Evolutionary conservation across 2,797 vertebrate species (phyloP).

Genomic region (Chelmon rostratus): DNA sequence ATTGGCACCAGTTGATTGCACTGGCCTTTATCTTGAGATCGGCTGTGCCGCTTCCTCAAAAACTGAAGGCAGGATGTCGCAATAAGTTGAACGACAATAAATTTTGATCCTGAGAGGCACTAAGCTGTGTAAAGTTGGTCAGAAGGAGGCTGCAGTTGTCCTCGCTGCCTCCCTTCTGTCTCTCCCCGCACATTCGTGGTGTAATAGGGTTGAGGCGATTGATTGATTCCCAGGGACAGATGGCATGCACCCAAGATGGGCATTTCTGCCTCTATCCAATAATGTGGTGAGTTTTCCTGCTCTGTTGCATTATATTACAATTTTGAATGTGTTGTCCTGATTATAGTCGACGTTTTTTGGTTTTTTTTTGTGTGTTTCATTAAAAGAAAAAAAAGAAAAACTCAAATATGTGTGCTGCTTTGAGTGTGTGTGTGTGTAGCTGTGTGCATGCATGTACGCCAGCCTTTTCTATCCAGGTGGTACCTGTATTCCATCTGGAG

Average conservation of each 20-base stretch:
- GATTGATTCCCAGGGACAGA: conserved; percentile 75
- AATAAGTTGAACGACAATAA: conserved; percentile 26
- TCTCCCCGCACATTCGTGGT: conserved; percentile 29
- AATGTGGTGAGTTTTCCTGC: conserved; percentile 47
- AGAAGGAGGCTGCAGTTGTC: conserved; percentile 50
- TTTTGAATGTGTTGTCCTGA: conserved; percentile 15
- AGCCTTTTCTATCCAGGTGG: conserved; percentile 62
- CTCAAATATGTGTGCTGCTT: conserved; percentile 17
- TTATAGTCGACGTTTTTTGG: not conserved
- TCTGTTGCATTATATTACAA: conserved; percentile 54
- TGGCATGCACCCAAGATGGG: conserved; percentile 65
- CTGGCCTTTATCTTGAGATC: conserved; percentile 24
- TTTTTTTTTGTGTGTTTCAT: not conserved
- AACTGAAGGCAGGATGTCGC: conserved; percentile 28
- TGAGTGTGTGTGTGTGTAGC: conserved; percentile 25
- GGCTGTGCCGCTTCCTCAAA: conserved; percentile 27
- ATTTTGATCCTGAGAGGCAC: conserved; percentile 22
- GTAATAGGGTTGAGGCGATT: conserved; percentile 59
- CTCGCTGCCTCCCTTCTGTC: conserved; percentile 45
- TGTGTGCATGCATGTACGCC: conserved; percentile 6
- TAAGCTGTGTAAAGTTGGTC: conserved; percentile 59
- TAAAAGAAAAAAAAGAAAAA: not conserved
- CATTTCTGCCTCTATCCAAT: conserved; percentile 65
- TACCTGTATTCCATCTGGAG: conserved; percentile 71
- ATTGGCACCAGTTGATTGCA: not conserved